phyloP scores from a whole-genome alignment of 2,113 vertebrate genomes.

The Nycticebus coucang region DNA sequence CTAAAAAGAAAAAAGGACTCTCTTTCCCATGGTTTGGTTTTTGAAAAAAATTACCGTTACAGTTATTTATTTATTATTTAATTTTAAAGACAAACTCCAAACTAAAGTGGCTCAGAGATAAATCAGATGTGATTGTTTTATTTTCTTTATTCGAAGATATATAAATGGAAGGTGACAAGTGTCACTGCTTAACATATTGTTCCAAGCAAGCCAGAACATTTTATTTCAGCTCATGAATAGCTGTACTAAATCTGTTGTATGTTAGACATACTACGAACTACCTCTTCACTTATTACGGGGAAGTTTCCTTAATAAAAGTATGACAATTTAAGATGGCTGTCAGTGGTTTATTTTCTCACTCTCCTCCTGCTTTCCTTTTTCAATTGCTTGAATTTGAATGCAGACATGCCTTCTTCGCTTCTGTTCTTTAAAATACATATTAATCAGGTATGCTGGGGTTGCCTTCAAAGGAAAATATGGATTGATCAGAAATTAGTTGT shows the following conservation, averaged over 20 bases:
- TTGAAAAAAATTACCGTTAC: conserved; percentile 39
- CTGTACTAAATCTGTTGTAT: conserved; percentile 80
- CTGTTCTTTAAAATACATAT: conserved; percentile 39
- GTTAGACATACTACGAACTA: conserved; percentile 85
- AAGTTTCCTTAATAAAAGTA: conserved; percentile 79
- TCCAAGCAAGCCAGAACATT: conserved; percentile 74
- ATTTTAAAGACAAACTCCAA: conserved; percentile 71
- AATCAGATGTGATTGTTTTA: conserved; percentile 69
- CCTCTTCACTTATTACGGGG: conserved; percentile 86
- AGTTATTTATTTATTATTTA: conserved; percentile 79
- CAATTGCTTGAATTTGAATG: conserved; percentile 42
- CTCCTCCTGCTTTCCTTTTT: background rate
- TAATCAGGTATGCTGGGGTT: background rate
- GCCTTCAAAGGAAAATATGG: conserved; percentile 8
- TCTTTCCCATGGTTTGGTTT: conserved; percentile 59
- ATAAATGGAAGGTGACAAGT: conserved; percentile 60
- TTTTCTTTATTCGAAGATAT: conserved; percentile 66
- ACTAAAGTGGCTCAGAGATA: conserved; percentile 69
- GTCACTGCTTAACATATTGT: conserved; percentile 71
- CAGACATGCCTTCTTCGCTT: conserved; percentile 2
- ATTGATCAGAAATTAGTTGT: conserved; percentile 21
- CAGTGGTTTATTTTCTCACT: conserved; percentile 53
- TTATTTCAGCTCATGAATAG: conserved; percentile 79
- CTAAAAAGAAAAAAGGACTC: conserved; percentile 48
- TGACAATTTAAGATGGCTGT: conserved; percentile 80